Evolutionary conservation across 2,888 invertebrate genomes (phyloP).

Genomic region (Clusia tigrina): DNA sequence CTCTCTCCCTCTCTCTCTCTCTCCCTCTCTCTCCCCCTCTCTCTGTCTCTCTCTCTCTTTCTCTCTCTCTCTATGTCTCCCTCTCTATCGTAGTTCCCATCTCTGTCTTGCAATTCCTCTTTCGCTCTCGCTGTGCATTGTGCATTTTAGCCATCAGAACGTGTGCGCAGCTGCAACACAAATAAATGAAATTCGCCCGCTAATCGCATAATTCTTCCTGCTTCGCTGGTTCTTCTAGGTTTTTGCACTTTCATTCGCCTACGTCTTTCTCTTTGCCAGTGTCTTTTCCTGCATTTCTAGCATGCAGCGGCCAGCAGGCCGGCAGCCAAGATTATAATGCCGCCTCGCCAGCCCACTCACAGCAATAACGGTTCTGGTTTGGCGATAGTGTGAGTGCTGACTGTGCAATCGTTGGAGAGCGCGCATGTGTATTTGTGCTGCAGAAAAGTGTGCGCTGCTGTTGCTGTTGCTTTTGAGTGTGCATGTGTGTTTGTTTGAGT

Average conservation of each 20-base stretch:
- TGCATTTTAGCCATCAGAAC: no score
- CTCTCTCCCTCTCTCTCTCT: no score
- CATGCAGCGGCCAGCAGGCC: neutral
- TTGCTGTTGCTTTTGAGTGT: neutral
- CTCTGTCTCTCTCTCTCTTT: no score
- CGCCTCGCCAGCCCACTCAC: slow-evolving; percentile 40
- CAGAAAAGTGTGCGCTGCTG: slow-evolving; percentile 11
- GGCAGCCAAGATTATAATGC: neutral
- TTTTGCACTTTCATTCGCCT: slow-evolving; percentile 23
- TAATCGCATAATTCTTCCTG: slow-evolving; percentile 28
- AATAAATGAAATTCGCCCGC: slow-evolving; percentile 24
- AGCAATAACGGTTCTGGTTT: slow-evolving; percentile 41
- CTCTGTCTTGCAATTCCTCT: slow-evolving; percentile 13
- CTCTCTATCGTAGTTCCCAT: slow-evolving; percentile 10
- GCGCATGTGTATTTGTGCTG: no score
- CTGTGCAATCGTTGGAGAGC: neutral
- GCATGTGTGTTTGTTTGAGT: slow-evolving; percentile 20
- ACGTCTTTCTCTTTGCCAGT: slow-evolving; percentile 20
- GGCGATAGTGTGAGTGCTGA: neutral
- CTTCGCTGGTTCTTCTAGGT: slow-evolving; percentile 26
- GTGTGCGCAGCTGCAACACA: no score
- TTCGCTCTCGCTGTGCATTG: slow-evolving; percentile 7
- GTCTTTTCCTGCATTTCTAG: slow-evolving; percentile 27
- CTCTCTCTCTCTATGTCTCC: neutral
- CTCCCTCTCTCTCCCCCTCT: no score